phyloP scores from a whole-genome alignment of 1,140 invertebrate species.

The Nixonia krombeini region DNA sequence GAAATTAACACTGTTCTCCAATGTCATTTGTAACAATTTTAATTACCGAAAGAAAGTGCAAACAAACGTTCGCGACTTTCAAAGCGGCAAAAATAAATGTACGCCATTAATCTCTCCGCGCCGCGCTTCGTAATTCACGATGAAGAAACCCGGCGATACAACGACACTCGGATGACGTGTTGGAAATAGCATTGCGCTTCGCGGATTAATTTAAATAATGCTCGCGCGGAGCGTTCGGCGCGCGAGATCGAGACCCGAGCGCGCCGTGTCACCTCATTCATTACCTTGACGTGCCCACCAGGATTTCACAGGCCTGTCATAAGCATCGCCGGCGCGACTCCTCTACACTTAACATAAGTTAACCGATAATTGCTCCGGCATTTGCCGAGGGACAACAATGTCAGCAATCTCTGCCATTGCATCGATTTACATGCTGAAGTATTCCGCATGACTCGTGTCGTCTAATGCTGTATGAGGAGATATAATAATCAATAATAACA shows the following conservation, averaged over 20 bases:
- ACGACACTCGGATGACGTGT: conserved; percentile 33
- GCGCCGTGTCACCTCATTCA: conserved; percentile 54
- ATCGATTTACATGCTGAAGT: conserved; percentile 47
- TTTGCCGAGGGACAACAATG: conserved; percentile 48
- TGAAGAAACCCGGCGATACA: conserved; percentile 17
- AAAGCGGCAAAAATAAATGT: no score
- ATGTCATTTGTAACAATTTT: no score
- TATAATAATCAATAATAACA: conserved; percentile 44
- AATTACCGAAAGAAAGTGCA: no score
- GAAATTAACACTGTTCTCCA: no score
- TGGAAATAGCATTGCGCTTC: conserved; percentile 9
- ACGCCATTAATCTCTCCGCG: no score
- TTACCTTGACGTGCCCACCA: conserved; percentile 60
- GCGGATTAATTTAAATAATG: conserved; percentile 43
- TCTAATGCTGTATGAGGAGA: conserved; percentile 31
- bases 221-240: conserved; percentile 1
- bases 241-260: conserved; percentile 17
- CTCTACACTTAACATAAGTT: conserved; percentile 58
- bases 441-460: conserved; percentile 33
- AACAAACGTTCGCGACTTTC: no score
- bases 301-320: conserved; percentile 59
- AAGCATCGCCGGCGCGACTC: conserved; percentile 47
- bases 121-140: not conserved
- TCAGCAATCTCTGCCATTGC: conserved; percentile 17
- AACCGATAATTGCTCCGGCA: conserved; percentile 54